Evolutionary conservation across 2,113 vertebrate species (phyloP).

Genomic region (Agapornis roseicollis): DNA sequence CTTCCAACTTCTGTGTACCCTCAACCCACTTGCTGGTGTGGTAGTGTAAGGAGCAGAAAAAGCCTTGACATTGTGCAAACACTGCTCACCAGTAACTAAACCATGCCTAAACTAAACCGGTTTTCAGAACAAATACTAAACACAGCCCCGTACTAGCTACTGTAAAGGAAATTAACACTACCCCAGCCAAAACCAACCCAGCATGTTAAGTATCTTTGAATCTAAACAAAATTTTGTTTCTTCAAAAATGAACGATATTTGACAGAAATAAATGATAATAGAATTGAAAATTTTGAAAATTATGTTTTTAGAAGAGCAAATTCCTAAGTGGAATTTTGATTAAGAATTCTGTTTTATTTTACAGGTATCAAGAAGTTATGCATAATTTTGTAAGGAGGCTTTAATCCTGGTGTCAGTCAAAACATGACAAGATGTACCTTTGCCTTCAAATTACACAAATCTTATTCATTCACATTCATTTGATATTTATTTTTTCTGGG

Average conservation of each 20-base stretch:
- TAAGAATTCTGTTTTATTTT: background rate
- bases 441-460: background rate
- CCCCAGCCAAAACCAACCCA: background rate
- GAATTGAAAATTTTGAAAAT: background rate
- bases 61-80: background rate
- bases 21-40: background rate
- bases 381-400: background rate
- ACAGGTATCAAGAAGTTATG: background rate
- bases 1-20: background rate
- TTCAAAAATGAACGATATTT: background rate
- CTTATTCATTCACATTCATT: background rate
- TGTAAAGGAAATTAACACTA: background rate
- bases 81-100: background rate
- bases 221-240: background rate
- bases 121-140: background rate
- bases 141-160: background rate
- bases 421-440: background rate
- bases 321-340: background rate
- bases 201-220: background rate
- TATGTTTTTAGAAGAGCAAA: background rate
- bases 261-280: background rate
- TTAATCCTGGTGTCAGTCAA: background rate
- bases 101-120: background rate
- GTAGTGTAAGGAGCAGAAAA: background rate
- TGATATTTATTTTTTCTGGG: background rate